Conservation (phyloP, 2,797 vertebrate genomes). For the Arnoldichthys spilopterus region DNA sequence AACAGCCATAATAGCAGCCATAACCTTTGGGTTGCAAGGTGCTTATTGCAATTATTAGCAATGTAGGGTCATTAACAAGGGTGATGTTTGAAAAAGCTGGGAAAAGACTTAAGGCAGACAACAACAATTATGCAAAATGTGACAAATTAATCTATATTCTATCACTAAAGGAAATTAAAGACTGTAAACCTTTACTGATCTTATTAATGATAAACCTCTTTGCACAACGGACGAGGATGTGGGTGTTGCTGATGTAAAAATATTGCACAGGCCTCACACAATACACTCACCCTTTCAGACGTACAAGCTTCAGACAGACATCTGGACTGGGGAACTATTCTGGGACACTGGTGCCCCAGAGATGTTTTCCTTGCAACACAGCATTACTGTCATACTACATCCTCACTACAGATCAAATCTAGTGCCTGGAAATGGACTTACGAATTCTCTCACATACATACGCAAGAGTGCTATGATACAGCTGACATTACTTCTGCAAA, state of each 20-base stretch:
- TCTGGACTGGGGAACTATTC: slow-evolving; percentile 19
- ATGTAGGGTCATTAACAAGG: background rate
- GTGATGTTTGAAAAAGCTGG: background rate
- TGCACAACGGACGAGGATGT: background rate
- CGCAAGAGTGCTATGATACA: background rate
- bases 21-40: no score
- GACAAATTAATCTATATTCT: no score
- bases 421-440: background rate
- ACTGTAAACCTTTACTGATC: no score
- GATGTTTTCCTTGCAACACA: slow-evolving; percentile 44
- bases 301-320: background rate
- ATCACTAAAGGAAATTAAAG: no score
- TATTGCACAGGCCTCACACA: background rate
- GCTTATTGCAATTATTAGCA: no score
- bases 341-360: slow-evolving; percentile 29
- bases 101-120: background rate
- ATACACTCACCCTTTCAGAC: background rate
- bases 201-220: background rate
- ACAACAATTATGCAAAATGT: no score
- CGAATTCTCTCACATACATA: background rate
- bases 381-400: background rate
- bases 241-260: background rate
- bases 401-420: background rate
- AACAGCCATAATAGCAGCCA: no score
- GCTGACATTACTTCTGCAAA: background rate